Base-by-base conservation (phyloP, 2,797 vertebrate species). In the Sebastes vulpes region DNA sequence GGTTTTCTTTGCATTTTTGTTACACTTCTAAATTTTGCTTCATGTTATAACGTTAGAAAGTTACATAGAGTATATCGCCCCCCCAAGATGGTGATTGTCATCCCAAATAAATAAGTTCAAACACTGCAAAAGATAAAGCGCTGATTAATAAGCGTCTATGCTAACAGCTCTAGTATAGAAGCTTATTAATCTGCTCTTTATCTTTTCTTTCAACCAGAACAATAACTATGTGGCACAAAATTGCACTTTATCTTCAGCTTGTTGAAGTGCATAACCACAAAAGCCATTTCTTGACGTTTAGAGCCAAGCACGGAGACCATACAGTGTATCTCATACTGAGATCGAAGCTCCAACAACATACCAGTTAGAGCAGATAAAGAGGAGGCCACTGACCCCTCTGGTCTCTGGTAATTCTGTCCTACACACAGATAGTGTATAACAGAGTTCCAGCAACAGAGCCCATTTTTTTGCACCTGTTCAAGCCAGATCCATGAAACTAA, bases 391-490 rank as follows among this genome's bases (percentile, higher is more conserved):
- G 70, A 75, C 29, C 74, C 42, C 73, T 48, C 38, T 28, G 42
- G 32, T 78, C 31, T 79, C 76, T 60, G 35, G 61, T 73, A 46
- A 58, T 48, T 82, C 70, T 42, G 29, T 59, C 42, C 32, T 29
- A 50, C 38, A 59, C 58, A 48, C 10, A 65, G 53, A 28, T 48
- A 32, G 32, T 54, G 25, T 42, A 8, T 26, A n/a, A 14, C 35
- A 65, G 16, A 74, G 31, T 67, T 83, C 32, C 26, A 84, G 57
- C 60, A 23, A 73, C 73, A 29, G 9, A 74, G 54, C 28, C 28
- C 75, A 63, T 72, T 79, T 71, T 14, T 8, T 77, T 83, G 52
- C 82, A 83, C 68, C 76, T 87, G 79, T 79, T 82, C 59, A 65
- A 75, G 52, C 61, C 74, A 32, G 70, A 85, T 72, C 75, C 59